phyloP scores from a whole-genome alignment of 2,797 vertebrate genomes.

The Poecilia wingei region DNA sequence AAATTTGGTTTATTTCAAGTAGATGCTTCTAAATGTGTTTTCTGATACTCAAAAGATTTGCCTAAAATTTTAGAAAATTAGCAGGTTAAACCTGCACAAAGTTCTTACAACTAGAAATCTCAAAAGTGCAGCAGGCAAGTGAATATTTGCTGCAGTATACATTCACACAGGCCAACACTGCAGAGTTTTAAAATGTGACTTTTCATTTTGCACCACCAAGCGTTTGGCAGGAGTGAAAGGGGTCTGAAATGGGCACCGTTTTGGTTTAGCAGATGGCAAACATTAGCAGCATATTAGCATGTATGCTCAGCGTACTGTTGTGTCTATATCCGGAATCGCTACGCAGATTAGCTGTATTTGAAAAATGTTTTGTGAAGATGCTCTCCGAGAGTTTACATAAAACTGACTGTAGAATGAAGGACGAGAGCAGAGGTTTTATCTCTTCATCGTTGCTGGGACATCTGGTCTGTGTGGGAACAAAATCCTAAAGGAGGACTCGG shows the following conservation, averaged over 20 bases:
- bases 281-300: not conserved
- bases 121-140: not conserved
- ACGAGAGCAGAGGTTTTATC: conserved; percentile 23
- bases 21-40: not conserved
- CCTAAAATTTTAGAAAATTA: not conserved
- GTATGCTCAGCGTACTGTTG: conserved; percentile 1
- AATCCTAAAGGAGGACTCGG: conserved; percentile 23
- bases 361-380: conserved; percentile 5
- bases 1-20: not conserved
- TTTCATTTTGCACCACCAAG: conserved; percentile 2
- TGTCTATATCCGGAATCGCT: conserved; percentile 1
- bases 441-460: conserved; percentile 27
- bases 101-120: not conserved
- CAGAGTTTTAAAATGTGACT: not conserved
- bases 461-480: conserved; percentile 33
- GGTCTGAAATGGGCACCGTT: not conserved
- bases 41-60: not conserved
- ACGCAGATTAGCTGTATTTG: not conserved
- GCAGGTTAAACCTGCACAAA: not conserved
- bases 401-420: conserved; percentile 21
- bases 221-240: not conserved
- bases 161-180: not conserved
- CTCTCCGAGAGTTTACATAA: conserved; percentile 3
- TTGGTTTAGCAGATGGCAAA: not conserved
- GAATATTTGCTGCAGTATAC: not conserved